Base-by-base conservation (phyloP, 2,113 vertebrate genomes). In the Ageneiosus marmoratus region DNA sequence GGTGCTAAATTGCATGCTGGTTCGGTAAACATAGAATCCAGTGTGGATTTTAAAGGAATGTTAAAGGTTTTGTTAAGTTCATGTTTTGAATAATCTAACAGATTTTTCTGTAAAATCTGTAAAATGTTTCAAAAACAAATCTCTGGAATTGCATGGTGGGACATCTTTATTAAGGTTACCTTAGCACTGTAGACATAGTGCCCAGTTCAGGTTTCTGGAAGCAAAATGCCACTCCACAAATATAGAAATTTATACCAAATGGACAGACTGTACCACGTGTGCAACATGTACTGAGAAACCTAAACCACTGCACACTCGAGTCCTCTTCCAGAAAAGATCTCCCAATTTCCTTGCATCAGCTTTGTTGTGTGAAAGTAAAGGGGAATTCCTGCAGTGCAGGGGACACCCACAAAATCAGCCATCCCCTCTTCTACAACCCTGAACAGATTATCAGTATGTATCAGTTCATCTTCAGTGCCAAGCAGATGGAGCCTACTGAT, bases 361-460 rank as follows among this genome's bases (percentile, higher is more conserved):
- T 67, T 67, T 67, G 22, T 46, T n/a, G 41, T 70, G 20, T 41
- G n/a, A 37, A 70, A 37, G 51, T 22, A 29, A 53, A 48, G 32
- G n/a, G 51, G 78, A 62, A 27, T 70, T 67, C 41, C 20, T 70
- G 11, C 51, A 60, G 70, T 70, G 46, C 85, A n/a, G 60, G 70
- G 46, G 60, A 81, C 56, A 73, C 82, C 46, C 58, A 56, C 56
- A 67, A 51, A 79, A 73, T 78, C 20, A 55, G 1, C 20, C 12
- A 69, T 48, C 55, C 10, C 46, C 4, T 70, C 60, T 44, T 37
- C 11, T 29, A 46, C 24, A 32, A 63, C 32, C 53, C 73, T 80
- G 24, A 41, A 65, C 2, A 51, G 80, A 79, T 89, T 48, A 74
- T 88, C 56, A 78, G 94, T 92, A 90, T 90, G 89, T 91, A 92